Evolutionary conservation across 2,888 invertebrate species (phyloP).

Genomic region (Dolomedes plantarius): DNA sequence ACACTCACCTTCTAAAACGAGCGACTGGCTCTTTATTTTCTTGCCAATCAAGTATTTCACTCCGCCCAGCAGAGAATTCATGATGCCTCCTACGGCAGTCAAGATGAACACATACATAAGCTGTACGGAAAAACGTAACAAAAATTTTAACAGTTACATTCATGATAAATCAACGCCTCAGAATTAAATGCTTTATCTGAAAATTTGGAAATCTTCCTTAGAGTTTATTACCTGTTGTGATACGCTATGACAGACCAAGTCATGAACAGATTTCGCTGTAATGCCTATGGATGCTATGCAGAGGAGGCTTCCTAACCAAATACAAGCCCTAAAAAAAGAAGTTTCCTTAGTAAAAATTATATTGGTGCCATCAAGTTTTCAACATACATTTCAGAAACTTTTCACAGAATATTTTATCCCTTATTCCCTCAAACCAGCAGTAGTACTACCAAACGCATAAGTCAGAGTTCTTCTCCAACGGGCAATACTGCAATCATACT

Average conservation of each 20-base stretch:
- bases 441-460: too few relatives aligned
- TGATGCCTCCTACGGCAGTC: conserved; percentile 48
- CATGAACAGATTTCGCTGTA: conserved; percentile 36
- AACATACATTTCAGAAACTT: too few relatives aligned
- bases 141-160: too few relatives aligned
- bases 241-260: conserved; percentile 44
- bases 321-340: conserved; percentile 55
- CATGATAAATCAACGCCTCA: too few relatives aligned
- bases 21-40: conserved; percentile 58
- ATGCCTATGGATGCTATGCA: conserved; percentile 54
- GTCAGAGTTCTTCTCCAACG: too few relatives aligned
- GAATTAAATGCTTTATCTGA: too few relatives aligned
- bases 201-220: too few relatives aligned
- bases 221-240: conserved; percentile 63
- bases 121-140: conserved; percentile 9
- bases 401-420: too few relatives aligned
- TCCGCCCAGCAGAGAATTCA: conserved; percentile 44
- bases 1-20: conserved; percentile 61
- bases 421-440: too few relatives aligned
- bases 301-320: conserved; percentile 51
- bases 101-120: conserved; percentile 61
- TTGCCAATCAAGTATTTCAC: conserved; percentile 60
- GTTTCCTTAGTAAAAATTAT: too few relatives aligned
- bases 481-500: too few relatives aligned
- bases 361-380: too few relatives aligned